Evolutionary conservation across 2,888 invertebrate species (phyloP).

Genomic region (Eristalis tenax): DNA sequence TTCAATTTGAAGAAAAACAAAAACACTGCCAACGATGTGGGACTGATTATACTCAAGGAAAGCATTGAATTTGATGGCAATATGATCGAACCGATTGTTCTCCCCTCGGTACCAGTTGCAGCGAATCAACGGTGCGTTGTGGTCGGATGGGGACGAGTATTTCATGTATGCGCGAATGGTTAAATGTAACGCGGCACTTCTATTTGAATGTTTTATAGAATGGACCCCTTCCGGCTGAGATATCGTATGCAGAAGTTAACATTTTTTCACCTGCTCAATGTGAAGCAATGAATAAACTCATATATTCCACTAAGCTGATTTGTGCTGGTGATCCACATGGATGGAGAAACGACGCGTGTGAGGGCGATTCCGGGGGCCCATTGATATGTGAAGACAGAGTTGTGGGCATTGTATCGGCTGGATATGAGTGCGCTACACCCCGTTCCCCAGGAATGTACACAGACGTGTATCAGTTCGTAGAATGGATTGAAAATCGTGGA

Average conservation of each 20-base stretch:
- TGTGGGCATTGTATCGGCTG: neutral
- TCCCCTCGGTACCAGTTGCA: neutral
- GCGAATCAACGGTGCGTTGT: neutral
- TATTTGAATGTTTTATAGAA: neutral
- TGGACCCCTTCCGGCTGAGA: neutral
- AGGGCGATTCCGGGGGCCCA: conserved; percentile 3
- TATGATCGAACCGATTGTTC: neutral
- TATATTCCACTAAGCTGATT: neutral
- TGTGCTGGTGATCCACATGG: neutral
- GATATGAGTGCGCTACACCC: neutral
- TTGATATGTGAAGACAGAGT: neutral
- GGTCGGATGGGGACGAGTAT: neutral
- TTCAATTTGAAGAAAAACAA: neutral
- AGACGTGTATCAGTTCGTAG: neutral
- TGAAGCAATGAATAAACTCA: neutral
- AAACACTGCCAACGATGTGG: neutral
- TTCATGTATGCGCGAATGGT: neutral
- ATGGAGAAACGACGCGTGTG: neutral
- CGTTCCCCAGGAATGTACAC: neutral
- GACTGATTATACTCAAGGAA: neutral
- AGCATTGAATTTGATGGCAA: neutral
- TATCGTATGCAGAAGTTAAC: neutral
- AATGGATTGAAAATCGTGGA: neutral
- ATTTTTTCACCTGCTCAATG: neutral
- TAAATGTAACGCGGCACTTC: neutral